Evolutionary conservation across 2,888 invertebrate genomes (phyloP), one percentile per base, ranked within the genome.

Genomic region (Diaphora mendica): DNA sequence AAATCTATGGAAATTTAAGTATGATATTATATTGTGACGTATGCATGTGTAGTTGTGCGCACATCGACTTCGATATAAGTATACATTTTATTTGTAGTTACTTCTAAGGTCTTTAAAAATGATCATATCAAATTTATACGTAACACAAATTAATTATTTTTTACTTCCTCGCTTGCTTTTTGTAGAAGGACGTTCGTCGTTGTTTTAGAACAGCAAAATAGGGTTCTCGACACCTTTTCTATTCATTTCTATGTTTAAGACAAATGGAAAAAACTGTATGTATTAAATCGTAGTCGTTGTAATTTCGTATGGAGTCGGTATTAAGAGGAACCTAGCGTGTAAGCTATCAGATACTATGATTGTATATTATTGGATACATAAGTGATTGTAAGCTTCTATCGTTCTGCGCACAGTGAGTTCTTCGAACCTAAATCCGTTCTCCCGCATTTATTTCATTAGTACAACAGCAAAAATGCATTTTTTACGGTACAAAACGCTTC

Each of bases 101-200:
- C 85, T 86, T 88, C 72, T 91, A 92, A 92, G 91, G 88, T 93
- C 88, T 92, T 88, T 80, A 88, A 90, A 92, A 93, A 90, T 90
- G 91, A 94, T 95, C 95, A 95, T 95, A 95, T 95, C 95, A 95
- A 94, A 91, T 93, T 94, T 94, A 95, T 95, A 95, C 95, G 95
- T 95, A 95, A 94, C 90, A 81, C 77, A 83, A 83, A 83, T 88
- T 62, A 76, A 82, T 89, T 20, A 51, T 71, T 65, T 59, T 26
- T 90, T 82, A 77, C 82, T 84, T 83, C 87, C 88, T 88, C 91
- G 93, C 93, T 92, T 92, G 93, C 93, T 93, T 70, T 93, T 91
- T 84, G 87, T 89, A 91, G 91, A 83, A 84, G 83, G 82, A 84
- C 84, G 85, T 86, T 86, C 79, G 84, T 86, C 86, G 83, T 87